Conservation (phyloP, 2,888 invertebrate species). For the Philereme transversata region DNA sequence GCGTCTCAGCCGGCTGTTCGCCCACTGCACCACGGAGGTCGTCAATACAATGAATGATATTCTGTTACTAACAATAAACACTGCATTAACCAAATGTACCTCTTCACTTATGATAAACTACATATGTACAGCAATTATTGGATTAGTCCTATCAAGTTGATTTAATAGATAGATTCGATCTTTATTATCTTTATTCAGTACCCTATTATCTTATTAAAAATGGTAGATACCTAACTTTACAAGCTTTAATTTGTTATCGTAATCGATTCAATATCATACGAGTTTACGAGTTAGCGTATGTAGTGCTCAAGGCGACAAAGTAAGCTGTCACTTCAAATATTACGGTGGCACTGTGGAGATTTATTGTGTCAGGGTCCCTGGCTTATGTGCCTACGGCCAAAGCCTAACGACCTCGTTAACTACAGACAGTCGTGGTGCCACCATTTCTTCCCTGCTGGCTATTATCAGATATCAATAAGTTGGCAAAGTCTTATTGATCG, state of each 20-base stretch:
- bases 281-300: conserved; percentile 8
- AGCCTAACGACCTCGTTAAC: conserved; percentile 26
- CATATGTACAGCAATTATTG: no score
- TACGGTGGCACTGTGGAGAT: conserved; percentile 25
- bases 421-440: conserved; percentile 17
- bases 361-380: conserved; percentile 31
- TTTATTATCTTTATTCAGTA: no score
- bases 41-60: no score
- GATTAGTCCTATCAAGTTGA: no score
- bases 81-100: no score
- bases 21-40: no score
- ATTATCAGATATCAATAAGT: conserved; percentile 10
- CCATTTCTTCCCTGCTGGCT: conserved; percentile 16
- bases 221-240: no score
- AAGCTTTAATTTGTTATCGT: neutral
- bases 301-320: conserved; percentile 22
- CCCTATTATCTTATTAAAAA: no score
- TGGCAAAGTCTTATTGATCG: neutral
- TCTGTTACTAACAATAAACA: no score
- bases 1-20: no score
- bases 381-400: conserved; percentile 23
- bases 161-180: no score
- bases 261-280: conserved; percentile 8
- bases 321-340: conserved; percentile 27
- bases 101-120: no score